Evolutionary conservation across 2,888 invertebrate genomes (phyloP).

Genomic region (Anodontia alba): DNA sequence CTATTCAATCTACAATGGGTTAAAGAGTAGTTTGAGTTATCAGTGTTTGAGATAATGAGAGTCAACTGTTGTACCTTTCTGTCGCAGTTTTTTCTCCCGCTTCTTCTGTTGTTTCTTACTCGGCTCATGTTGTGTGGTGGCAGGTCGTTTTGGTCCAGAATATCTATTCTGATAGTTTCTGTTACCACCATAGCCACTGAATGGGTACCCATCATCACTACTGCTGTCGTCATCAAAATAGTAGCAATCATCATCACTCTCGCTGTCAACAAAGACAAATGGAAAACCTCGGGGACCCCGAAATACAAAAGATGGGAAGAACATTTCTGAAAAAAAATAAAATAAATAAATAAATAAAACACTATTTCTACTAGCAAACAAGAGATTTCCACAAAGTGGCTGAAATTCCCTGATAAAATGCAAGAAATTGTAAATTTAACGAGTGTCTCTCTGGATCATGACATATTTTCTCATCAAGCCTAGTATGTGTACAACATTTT

Average conservation of each 20-base stretch:
- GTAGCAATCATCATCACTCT: constrained; percentile 28
- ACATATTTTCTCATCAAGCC: too few relatives aligned
- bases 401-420: too few relatives aligned
- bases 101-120: constrained; percentile 41
- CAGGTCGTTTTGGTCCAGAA: neutral
- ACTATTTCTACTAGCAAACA: too few relatives aligned
- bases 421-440: too few relatives aligned
- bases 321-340: constrained; percentile 27
- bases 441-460: too few relatives aligned
- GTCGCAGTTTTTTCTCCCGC: constrained; percentile 28
- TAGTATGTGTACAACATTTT: too few relatives aligned
- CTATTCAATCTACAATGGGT: too few relatives aligned
- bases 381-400: too few relatives aligned
- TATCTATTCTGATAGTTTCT: neutral
- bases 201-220: neutral
- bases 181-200: neutral
- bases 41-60: too few relatives aligned
- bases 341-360: too few relatives aligned
- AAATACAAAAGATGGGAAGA: neutral
- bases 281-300: constrained; percentile 30
- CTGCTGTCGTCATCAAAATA: constrained; percentile 3
- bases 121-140: neutral
- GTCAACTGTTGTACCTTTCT: constrained; percentile 33
- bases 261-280: constrained; percentile 37
- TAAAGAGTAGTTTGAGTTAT: too few relatives aligned